phyloP scores from a whole-genome alignment of 2,113 vertebrate species.

The Barbus barbus region DNA sequence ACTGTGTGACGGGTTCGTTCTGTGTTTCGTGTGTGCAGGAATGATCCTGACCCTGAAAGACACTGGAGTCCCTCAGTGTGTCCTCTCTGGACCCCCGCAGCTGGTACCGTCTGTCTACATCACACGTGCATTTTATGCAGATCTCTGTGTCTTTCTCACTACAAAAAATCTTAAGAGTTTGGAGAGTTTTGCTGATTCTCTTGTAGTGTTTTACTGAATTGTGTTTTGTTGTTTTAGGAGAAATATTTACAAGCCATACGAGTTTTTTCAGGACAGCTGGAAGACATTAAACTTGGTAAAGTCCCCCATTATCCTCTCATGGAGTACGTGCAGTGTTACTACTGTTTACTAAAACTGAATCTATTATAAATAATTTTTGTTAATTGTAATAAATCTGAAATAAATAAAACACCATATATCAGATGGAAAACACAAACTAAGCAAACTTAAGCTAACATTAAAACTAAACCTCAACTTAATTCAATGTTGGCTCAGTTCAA shows the following conservation, averaged over 20 bases:
- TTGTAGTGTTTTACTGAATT: not conserved
- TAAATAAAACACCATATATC: not conserved
- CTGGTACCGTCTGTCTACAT: slow-evolving; percentile 73
- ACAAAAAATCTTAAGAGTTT: not conserved
- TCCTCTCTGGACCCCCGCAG: slow-evolving; percentile 89
- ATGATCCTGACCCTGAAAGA: slow-evolving; percentile 91
- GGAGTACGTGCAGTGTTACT: not conserved
- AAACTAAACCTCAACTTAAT: not conserved
- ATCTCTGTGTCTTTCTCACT: not conserved
- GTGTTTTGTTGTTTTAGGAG: slow-evolving; percentile 54
- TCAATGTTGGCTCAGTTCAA: too few species aligned
- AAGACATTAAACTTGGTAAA: slow-evolving; percentile 74
- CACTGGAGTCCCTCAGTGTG: slow-evolving; percentile 83
- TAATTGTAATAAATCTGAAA: not conserved
- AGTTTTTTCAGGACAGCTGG: slow-evolving; percentile 72
- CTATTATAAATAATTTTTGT: not conserved
- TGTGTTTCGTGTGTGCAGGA: slow-evolving; percentile 69
- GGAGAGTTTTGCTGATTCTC: not conserved
- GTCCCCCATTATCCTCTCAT: not conserved
- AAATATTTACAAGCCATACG: slow-evolving; percentile 73
- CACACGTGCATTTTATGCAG: not conserved
- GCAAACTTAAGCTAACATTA: not conserved
- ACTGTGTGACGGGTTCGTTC: not conserved
- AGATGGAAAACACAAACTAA: not conserved
- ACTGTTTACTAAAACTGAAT: not conserved